Evolutionary conservation across 1,140 invertebrate species (phyloP), one percentile per base, ranked within the genome.

Genomic region (Thaumetopoea pityocampa): DNA sequence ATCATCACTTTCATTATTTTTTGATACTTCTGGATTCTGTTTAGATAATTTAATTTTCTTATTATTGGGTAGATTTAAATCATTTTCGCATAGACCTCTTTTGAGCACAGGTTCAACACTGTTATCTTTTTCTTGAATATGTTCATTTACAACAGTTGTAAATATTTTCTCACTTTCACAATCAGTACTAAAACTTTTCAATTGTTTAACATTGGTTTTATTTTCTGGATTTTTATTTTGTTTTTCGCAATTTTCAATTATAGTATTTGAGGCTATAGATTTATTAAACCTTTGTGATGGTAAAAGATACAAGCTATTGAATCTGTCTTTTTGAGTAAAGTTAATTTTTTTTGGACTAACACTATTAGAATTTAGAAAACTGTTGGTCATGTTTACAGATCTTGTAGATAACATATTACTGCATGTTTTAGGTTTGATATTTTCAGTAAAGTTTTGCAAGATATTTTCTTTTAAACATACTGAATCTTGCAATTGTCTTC

Each of bases 221-320:
- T 26, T 7, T 38, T 8, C 29, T 8, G 12, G n/a, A 27, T 3
- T 30, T 23, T 30, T 41, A 9, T 29, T 8, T 7, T 23, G 18
- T 11, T 40, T 53, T n/a, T 35, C 35, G 9, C 36, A 14, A 10
- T 32, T 44, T 51, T 57, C 50, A 22, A 37, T 11, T 27, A 50
- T 51, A 10, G 42, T 15, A 9, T 44, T n/a, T 38, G 36, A 49
- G 20, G 33, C 38, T 9, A 40, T 9, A 22, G 61, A 62, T 44
- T 49, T 66, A 15, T 78, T 64, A 48, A 80, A 79, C 35, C 73
- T 69, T 56, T 80, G 66, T 20, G 66, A 68, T 38, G 76, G 73
- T 18, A 77, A 59, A 28, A 61, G 42, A 44, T 61, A 67, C n/a
- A 63, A 48, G 62, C 51, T 68, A 51, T 54, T 46, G 37, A 79